Evolutionary conservation across 2,888 invertebrate species (phyloP), one percentile per base, ranked within the genome.

Genomic region (Lithophane socia): DNA sequence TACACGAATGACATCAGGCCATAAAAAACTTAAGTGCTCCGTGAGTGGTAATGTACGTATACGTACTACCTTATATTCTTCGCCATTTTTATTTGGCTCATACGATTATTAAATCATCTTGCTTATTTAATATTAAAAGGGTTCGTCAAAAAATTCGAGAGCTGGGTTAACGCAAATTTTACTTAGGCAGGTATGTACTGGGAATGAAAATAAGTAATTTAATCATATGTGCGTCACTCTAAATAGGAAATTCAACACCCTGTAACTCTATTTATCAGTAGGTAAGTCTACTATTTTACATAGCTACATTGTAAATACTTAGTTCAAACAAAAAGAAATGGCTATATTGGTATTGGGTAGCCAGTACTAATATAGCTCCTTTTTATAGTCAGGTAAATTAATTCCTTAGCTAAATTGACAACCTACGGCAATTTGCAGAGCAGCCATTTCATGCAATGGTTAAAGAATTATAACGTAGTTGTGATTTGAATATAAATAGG

Each of bases 21-120:
- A 84, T 87, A 88, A 87, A 88, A 88, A 69, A 42, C 69, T 69
- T 79, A 86, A 87, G 87, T 87, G 89, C 87, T 82, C 60, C 56
- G 61, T 82, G 83, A 80, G 87, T 82, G 80, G 65, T 69, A 72
- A 73, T 73, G 44, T 68, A 58, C 5, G 44, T 68, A n/a, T n/a
- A 58, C 5, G n/a, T 70, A 73, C 44, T 67, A 29, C 75, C 75
- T 68, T 80, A 77, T 73, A 86, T 63, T 58, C 44, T 58, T 56
- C 18, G 47, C 24, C 83, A 65, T 75, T 77, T 65, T 75, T 72
- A 74, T 82, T 65, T 65, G 61, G 56, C 16, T 9, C 18, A 56
- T 42, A 56, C 42, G 52, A 71, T 85, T 85, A 82, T 80, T 85
- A 76, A 72, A 75, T 80, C 72, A 81, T 52, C n/a, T 52, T 37